Evolutionary conservation across 2,113 vertebrate species (phyloP).

Genomic region (Ranitomeya imitator): DNA sequence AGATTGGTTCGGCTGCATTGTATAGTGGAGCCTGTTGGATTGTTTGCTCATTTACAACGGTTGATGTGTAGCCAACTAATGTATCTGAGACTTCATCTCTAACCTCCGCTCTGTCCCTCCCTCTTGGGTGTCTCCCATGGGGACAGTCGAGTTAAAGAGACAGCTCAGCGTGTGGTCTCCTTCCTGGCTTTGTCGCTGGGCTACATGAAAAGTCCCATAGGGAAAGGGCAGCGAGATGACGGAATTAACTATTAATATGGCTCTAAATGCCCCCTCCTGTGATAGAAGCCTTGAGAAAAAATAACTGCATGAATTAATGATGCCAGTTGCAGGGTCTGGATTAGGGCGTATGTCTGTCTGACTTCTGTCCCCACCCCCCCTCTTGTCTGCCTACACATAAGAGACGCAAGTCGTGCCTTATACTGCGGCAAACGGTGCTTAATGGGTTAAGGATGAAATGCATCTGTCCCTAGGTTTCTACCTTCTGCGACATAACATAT

Average conservation of each 20-base stretch:
- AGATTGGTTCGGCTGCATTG: background rate
- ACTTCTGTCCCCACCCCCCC: background rate
- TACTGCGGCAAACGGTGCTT: background rate
- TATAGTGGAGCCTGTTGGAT: constrained; percentile 15
- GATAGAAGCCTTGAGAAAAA: constrained; percentile 50
- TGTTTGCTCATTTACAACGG: constrained; percentile 17
- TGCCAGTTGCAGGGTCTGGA: background rate
- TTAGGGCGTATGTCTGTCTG: constrained; percentile 7
- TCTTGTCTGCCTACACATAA: background rate
- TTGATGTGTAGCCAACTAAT: constrained; percentile 31
- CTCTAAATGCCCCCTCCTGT: constrained; percentile 26
- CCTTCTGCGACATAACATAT: background rate
- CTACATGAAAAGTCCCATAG: constrained; percentile 17
- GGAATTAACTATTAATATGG: constrained; percentile 43
- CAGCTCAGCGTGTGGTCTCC: constrained; percentile 38
- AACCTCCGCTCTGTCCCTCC: constrained; percentile 26
- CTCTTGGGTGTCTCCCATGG: background rate
- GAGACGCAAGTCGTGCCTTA: background rate
- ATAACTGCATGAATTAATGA: constrained; percentile 46
- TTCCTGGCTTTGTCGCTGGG: constrained; percentile 43
- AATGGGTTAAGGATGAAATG: background rate
- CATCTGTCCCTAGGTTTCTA: background rate
- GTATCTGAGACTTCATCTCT: constrained; percentile 29
- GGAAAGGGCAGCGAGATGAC: constrained; percentile 17
- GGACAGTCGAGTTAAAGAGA: constrained; percentile 28